A percentile compares a stretch with the other conserved stretches of the same genome.
phyloP scores from a whole-genome alignment of 2,797 vertebrate species.

The Urocyon cinereoargenteus region DNA sequence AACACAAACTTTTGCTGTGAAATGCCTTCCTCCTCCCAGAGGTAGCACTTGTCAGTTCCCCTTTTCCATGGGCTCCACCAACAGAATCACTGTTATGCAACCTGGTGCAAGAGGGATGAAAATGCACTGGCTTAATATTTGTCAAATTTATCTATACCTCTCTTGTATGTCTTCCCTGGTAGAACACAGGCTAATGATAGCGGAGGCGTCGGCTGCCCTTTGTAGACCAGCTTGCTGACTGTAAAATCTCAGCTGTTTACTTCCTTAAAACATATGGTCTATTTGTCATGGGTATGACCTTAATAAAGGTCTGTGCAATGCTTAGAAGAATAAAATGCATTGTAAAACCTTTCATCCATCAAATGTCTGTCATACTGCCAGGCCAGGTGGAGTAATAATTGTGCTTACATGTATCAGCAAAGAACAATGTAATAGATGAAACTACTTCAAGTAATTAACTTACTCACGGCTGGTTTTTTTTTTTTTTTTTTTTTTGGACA shows the following conservation, averaged over 20 bases:
- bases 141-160: background rate
- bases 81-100: background rate
- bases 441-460: constrained; percentile 60
- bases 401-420: constrained; percentile 67
- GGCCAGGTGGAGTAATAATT: constrained; percentile 46
- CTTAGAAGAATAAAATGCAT: constrained; percentile 54
- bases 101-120: background rate
- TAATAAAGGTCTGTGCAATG: background rate
- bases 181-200: background rate
- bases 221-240: background rate
- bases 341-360: constrained; percentile 51
- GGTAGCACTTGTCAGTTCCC: background rate
- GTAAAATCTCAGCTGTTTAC: constrained; percentile 20
- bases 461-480: constrained; percentile 34
- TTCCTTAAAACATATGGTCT: constrained; percentile 23
- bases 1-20: background rate
- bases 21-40: background rate
- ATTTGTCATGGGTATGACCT: constrained; percentile 21
- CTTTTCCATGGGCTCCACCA: background rate
- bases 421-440: constrained; percentile 44
- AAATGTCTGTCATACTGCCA: constrained; percentile 66
- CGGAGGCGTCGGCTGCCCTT: background rate
- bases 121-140: background rate
- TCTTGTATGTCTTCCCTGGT: background rate
- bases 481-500: background rate